Percentiles rank a stretch among this genome's conserved stretches.
Evolutionary conservation across 2,797 vertebrate species (phyloP).

Genomic region (Parotocinclus haroldoi): DNA sequence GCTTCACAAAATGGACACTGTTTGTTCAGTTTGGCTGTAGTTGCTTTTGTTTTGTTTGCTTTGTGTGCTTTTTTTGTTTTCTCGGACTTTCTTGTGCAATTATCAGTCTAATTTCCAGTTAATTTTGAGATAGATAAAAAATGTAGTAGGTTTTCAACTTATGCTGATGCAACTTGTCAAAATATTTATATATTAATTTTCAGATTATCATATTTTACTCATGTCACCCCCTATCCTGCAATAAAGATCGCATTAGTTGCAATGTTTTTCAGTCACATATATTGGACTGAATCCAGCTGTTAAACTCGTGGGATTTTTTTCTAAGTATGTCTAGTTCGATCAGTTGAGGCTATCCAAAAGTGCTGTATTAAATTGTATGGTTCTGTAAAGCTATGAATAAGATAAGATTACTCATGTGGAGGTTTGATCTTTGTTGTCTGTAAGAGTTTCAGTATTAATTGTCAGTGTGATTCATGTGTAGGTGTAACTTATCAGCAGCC

Average conservation of each 20-base stretch:
- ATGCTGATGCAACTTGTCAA: too few relatives aligned
- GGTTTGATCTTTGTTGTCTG: conserved; percentile 44
- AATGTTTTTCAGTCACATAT: neutral
- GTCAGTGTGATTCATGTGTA: conserved; percentile 44
- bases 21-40: neutral
- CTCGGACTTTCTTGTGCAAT: too few relatives aligned
- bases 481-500: conserved; percentile 49
- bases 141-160: too few relatives aligned
- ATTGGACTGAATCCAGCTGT: neutral
- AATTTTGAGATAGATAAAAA: too few relatives aligned
- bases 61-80: too few relatives aligned
- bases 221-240: too few relatives aligned
- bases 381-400: conserved; percentile 28
- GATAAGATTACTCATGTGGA: conserved; percentile 24
- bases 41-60: neutral
- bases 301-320: neutral
- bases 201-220: too few relatives aligned
- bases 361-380: conserved; percentile 37
- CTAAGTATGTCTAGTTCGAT: neutral
- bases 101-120: neutral
- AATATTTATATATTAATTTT: too few relatives aligned
- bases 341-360: conserved; percentile 19
- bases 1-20: conserved; percentile 25
- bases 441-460: conserved; percentile 60
- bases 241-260: too few relatives aligned